Percentiles rank a stretch among this genome's conserved stretches.
Conservation (phyloP, 2,888 invertebrate species). For the Trypoxylon attenuatum region DNA sequence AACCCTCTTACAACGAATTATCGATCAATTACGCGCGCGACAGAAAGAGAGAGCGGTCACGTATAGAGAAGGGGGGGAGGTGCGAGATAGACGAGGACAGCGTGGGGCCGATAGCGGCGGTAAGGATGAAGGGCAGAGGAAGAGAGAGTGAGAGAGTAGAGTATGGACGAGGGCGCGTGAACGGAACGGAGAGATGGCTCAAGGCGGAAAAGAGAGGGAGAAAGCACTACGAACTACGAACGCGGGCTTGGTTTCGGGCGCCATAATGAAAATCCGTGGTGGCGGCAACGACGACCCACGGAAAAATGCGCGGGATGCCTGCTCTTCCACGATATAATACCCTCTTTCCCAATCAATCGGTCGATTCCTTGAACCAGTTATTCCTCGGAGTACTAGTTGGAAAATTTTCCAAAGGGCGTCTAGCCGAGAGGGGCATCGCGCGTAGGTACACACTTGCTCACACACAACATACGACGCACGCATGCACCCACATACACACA, state of each 20-base stretch:
- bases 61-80: conserved; percentile 9
- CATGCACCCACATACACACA: too few relatives aligned
- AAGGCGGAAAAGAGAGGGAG: conserved; percentile 28
- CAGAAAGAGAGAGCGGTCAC: conserved; percentile 28
- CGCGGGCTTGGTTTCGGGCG: conserved; percentile 62
- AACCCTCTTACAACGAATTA: conserved; percentile 57
- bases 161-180: conserved; percentile 1
- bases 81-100: background rate
- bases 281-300: conserved; percentile 43
- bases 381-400: too few relatives aligned
- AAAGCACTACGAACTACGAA: conserved; percentile 44
- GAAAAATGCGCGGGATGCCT: conserved; percentile 70
- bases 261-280: conserved; percentile 57
- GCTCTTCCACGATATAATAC: conserved; percentile 44
- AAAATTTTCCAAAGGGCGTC: conserved; percentile 63
- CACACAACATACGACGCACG: too few relatives aligned
- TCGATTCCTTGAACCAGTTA: too few relatives aligned
- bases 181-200: conserved; percentile 13
- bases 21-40: conserved; percentile 60
- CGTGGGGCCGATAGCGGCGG: conserved; percentile 19
- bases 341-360: conserved; percentile 13
- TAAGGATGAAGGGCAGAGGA: conserved; percentile 1
- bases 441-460: too few relatives aligned
- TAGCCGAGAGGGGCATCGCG: conserved; percentile 6
- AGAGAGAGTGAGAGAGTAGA: conserved; percentile 20